Evolutionary conservation across 2,888 invertebrate genomes (phyloP), one percentile per base, ranked within the genome.

Genomic region (Apamea sordens): DNA sequence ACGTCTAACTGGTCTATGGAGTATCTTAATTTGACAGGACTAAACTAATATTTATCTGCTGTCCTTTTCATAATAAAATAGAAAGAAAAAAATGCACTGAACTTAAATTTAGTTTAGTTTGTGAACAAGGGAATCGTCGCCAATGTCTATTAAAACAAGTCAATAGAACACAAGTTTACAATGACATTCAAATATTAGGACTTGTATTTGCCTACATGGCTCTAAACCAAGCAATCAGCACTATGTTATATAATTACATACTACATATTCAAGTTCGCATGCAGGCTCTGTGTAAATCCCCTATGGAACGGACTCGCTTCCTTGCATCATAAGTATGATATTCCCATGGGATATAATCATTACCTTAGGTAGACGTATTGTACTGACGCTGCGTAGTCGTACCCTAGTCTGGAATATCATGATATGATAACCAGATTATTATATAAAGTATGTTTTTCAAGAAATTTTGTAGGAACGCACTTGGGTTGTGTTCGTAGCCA

Each of bases 151-250:
- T 36, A 36, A 65, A 72, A 78, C 28, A 32, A 67, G 41, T 10
- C n/a, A 53, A 50, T 53, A 79, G 18, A n/a, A 68, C 59, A 61
- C n/a, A 73, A 53, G 61, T 79, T 50, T 61, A n/a, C 53, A 50
- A 44, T 61, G n/a, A 74, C 36, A 68, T 79, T 74, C 18, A 80
- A 74, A 80, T 68, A 80, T 74, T 53, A 53, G 32, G 18, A 61
- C 44, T 68, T 67, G 21, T 68, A 61, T 67, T 79, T 44, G 61
- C 67, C 11, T 21, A 36, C n/a, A 53, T 68, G n/a, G 4, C 11
- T 67, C 21, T 41, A 21, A 32, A 59, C 4, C 61, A 61, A 70
- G n/a, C 65, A 59, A 41, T 47, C 21, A 8, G 28, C 47, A 63
- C n/a, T 47, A n/a, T 32, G 53, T 44, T 32, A 76, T 47, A 28